Evolutionary conservation across 2,113 vertebrate species (phyloP), one percentile per base, ranked within the genome.

Genomic region (Hyaena hyaena): DNA sequence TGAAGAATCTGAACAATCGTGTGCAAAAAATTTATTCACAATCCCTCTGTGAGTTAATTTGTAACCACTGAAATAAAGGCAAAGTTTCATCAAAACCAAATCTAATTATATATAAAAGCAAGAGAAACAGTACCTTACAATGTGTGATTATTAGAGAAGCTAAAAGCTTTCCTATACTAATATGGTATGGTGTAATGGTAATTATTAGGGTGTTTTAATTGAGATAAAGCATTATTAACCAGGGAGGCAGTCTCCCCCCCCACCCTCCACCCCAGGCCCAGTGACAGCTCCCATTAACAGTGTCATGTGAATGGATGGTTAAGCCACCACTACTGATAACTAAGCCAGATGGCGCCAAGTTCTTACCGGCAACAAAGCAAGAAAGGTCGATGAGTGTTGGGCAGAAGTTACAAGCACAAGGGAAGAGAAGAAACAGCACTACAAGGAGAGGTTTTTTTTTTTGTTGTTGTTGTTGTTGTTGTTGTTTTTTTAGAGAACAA

Each of bases 181-280:
- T 53, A 63, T 33, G 15, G 1, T 16, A 55, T 23, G 7, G 14
- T 68, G 11, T 1, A 28, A 86, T 61, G 5, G 2, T 66, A n/a
- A 50, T 53, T 66, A 68, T 50, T 33, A 53, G 6, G 14, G 2
- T 45, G 24, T 71, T 88, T 88, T 61, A 68, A 50, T 43, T 80
- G 19, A 48, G 19, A 87, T 73, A 73, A 94, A 93, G 4, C 5
- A 86, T 86, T 53, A 83, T 53, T 94, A 83, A 65, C 11, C 6
- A 58, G 10, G 24, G 3, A 55, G 26, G 9, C 10, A 79, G 35
- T 1, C 16, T 19, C 16, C 17, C 33, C 0, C 1, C 0, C 0
- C 10, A 31, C 1, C 11, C 0, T 1, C 0, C 0, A 10, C 26
- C 1, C 9, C 2, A 63, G 48, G 9, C 10, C 21, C 21, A 77